phyloP scores from a whole-genome alignment of 2,888 invertebrate species.

The Chouioia cunea region DNA sequence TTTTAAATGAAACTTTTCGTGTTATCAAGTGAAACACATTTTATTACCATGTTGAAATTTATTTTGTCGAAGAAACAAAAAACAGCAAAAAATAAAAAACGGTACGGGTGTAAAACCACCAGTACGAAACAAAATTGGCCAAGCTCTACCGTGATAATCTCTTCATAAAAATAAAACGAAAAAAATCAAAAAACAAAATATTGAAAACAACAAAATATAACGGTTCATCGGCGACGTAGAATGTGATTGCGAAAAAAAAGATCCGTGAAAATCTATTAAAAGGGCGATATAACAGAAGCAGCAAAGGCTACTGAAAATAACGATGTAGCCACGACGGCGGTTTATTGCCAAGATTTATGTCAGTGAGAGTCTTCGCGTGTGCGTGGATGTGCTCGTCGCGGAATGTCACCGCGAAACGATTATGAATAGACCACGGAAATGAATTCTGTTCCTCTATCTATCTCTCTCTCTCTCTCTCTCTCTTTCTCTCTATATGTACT shows the following conservation, averaged over 20 bases:
- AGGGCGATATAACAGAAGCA: not conserved
- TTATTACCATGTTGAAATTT: no score
- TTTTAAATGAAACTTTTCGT: no score
- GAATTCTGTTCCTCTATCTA: conserved; percentile 3
- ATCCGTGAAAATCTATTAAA: not conserved
- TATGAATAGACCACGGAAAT: conserved; percentile 39
- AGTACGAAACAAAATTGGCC: no score
- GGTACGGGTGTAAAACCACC: no score
- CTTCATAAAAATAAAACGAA: no score
- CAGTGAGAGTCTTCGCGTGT: not conserved
- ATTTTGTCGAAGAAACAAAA: no score
- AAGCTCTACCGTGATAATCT: no score
- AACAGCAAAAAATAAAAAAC: no score
- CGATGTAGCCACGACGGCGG: not conserved
- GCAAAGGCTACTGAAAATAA: conserved; percentile 23
- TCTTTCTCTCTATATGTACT: no score
- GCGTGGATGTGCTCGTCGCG: not conserved
- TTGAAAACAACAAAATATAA: not conserved
- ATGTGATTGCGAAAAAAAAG: not conserved
- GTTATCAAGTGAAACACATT: no score
- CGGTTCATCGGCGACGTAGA: not conserved
- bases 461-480: no score
- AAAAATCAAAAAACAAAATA: no score
- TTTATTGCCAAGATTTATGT: conserved; percentile 22
- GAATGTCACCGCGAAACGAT: conserved; percentile 29